Base-by-base conservation (phyloP, 2,797 vertebrate genomes). In the Phaenicophaeus curvirostris region DNA sequence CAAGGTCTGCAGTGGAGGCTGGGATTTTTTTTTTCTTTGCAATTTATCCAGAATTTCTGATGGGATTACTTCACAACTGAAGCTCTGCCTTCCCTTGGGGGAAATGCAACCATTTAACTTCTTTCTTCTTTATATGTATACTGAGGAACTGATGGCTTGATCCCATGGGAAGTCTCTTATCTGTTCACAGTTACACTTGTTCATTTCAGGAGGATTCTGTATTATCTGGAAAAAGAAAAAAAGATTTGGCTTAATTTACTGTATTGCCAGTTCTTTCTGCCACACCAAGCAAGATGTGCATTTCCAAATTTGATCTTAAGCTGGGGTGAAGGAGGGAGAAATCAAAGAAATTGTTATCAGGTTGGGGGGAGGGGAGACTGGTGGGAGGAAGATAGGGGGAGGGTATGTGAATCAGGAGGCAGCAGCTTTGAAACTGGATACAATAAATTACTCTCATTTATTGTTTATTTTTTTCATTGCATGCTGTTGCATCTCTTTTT, bases 81-180 rank as follows among this genome's bases (percentile, higher is more conserved):
- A 86, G 57, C 51, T 88, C 48, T 92, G 48, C 62, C 50, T 94
- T 95, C 62, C 73, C 79, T n/a, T 89, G 65, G 50, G 92, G 51
- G 30, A 87, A 90, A 69, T 57, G 68, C 91, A 83, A 54, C 85
- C 83, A 87, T 89, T 96, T 92, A 84, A 91, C 76, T 91, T 87
- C 62, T 73, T 48, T 92, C 59, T 93, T 96, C 67, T 87, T 62
- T 87, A 73, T 81, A 5, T 50, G 42, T 85, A 61, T 69, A 50
- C 76, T 2, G 33, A 76, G 51, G 30, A 91, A 74, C 63, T 39
- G 85, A 68, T 68, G 90, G 73, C 84, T 88, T 84, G 35, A 65
- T 91, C 62, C 87, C 81, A 30, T 39, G 73, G 67, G 86, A 85
- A 37, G 53, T 68, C 67, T 63, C 39, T 86, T 86, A 58, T 79